A percentile compares a stretch with the other conserved stretches of the same genome.
Conservation (phyloP, 2,888 invertebrate species). For the Heliconius charithonia region DNA sequence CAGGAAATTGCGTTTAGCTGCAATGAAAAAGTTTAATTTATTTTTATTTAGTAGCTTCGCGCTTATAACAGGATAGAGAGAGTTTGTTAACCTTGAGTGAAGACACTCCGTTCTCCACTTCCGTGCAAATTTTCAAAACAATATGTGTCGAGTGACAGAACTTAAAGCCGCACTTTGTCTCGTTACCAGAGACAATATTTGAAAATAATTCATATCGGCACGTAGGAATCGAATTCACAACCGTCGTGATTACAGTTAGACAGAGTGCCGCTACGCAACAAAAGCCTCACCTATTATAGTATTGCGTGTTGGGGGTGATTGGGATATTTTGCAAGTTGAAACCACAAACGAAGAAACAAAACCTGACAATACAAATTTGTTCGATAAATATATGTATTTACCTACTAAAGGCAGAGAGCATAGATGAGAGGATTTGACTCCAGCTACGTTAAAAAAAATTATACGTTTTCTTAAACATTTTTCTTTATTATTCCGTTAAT, state of each 20-base stretch:
- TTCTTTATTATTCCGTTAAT: slow-evolving; percentile 44
- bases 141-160: neutral
- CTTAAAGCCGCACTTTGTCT: neutral
- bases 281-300: neutral
- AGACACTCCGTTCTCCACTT: too few species aligned
- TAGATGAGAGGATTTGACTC: too few species aligned
- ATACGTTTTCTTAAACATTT: neutral
- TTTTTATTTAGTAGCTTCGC: neutral
- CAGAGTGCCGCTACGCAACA: neutral
- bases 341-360: too few species aligned
- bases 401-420: too few species aligned
- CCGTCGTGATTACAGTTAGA: neutral
- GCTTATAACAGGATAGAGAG: neutral
- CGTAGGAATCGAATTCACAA: neutral
- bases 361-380: too few species aligned
- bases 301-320: too few species aligned
- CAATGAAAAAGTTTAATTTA: neutral
- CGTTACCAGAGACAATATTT: neutral
- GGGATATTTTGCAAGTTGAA: too few species aligned
- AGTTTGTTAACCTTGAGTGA: neutral
- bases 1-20: slow-evolving; percentile 24
- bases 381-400: too few species aligned
- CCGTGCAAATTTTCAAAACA: too few species aligned
- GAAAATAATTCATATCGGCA: neutral
- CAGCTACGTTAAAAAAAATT: too few species aligned